A percentile compares a stretch with the other conserved stretches of the same genome.
These are phyloP conservation scores for Agapornis canus DNA, from an alignment of 2,797 vertebrate genomes.

Conservation along the genomic window DNA sequence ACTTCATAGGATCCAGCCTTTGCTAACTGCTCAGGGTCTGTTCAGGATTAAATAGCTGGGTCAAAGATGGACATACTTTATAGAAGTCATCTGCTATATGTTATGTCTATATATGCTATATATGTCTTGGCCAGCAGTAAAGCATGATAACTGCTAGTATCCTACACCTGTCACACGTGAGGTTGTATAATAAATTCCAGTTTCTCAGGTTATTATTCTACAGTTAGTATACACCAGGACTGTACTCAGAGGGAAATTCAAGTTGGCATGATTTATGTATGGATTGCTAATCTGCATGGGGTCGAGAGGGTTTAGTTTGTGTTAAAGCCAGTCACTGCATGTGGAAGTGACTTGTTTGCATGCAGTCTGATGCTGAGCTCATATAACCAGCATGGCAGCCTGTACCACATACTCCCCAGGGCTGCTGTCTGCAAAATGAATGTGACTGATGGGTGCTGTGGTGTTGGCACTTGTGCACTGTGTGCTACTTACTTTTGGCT, in stretches of 20 bases:
- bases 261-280: neutral
- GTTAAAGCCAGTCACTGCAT: neutral
- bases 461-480: fast-evolving
- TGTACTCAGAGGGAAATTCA: neutral
- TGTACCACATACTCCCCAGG: neutral
- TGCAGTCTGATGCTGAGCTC: neutral
- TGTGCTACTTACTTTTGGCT: neutral
- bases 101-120: fast-evolving
- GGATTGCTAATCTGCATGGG: neutral
- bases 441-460: neutral
- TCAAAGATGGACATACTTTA: neutral
- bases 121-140: neutral
- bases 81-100: neutral
- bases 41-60: neutral
- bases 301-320: neutral
- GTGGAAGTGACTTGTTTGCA: neutral
- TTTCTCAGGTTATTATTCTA: neutral
- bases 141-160: neutral
- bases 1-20: neutral
- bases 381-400: neutral
- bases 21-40: neutral
- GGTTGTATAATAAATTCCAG: neutral
- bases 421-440: neutral
- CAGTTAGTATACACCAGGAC: neutral
- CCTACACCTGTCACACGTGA: neutral